Evolutionary conservation across 2,888 invertebrate species (phyloP).

Genomic region (Papilio gigon): DNA sequence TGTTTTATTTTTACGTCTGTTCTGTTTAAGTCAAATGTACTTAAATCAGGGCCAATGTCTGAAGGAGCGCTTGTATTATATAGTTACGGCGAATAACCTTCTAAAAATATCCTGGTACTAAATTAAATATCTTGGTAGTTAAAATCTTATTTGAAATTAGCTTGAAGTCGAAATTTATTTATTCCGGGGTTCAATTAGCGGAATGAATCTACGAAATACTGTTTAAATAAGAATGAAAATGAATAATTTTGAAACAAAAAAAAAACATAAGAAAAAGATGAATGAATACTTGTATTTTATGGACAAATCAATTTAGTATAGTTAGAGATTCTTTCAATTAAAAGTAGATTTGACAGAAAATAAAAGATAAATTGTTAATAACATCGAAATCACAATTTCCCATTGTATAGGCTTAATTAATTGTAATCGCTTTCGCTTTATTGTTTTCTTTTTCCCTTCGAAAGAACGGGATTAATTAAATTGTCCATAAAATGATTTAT

Average conservation of each 20-base stretch:
- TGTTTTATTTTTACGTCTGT: not conserved
- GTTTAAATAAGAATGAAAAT: no score
- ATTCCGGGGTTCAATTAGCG: no score
- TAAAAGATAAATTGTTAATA: conserved; percentile 9
- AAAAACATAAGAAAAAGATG: no score
- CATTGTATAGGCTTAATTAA: conserved; percentile 23
- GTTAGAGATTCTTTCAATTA: not conserved
- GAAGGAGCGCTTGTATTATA: not conserved
- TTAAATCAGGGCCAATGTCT: not conserved
- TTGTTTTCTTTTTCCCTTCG: conserved; percentile 27
- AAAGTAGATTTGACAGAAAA: conserved; percentile 1
- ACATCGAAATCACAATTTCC: not conserved
- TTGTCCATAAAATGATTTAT: conserved; percentile 40
- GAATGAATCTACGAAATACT: no score
- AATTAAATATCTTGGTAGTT: no score
- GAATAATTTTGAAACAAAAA: no score
- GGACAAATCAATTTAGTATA: not conserved
- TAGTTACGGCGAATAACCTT: not conserved
- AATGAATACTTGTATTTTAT: no score
- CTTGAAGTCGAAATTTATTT: not conserved
- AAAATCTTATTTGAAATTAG: not conserved
- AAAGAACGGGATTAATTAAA: conserved; percentile 39
- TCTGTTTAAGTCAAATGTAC: not conserved
- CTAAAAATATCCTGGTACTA: not conserved
- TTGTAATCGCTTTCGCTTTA: conserved; percentile 29